A percentile compares a stretch with the other conserved stretches of the same genome.
Conservation (phyloP, 92 coral and sea anemone genomes). For the Hydrozoanthus gracilis region DNA sequence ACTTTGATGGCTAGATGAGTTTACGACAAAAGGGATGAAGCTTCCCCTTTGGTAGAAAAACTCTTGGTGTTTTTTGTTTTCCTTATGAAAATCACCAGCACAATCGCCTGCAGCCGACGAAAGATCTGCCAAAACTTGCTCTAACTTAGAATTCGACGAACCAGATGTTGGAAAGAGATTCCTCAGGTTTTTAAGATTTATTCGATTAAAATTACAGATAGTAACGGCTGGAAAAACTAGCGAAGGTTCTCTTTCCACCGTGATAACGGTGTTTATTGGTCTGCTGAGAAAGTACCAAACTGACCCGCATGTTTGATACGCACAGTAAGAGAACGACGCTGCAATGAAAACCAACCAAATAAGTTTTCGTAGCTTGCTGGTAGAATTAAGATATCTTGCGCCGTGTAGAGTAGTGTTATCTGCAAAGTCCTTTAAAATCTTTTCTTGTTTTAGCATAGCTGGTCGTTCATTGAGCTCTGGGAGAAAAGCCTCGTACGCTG, state of each 20-base stretch:
- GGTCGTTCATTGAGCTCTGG: too few relatives aligned
- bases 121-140: not conserved
- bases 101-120: not conserved
- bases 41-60: slow-evolving; percentile 20
- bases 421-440: slow-evolving; percentile 9
- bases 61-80: not conserved
- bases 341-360: slow-evolving; percentile 12
- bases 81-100: not conserved
- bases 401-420: slow-evolving; percentile 39
- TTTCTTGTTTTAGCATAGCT: not conserved
- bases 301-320: not conserved
- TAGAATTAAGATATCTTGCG: not conserved
- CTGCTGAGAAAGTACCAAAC: not conserved
- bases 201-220: slow-evolving; percentile 19
- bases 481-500: too few relatives aligned
- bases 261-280: slow-evolving; percentile 32
- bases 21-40: not conserved
- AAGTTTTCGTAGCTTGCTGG: slow-evolving; percentile 7
- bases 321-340: slow-evolving; percentile 5
- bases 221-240: slow-evolving; percentile 34
- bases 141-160: not conserved
- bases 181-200: not conserved
- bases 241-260: not conserved
- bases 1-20: not conserved
- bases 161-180: not conserved